These are phyloP conservation scores for Acronicta psi DNA, from an alignment of 2,888 invertebrate species.

Conservation along the genomic window DNA sequence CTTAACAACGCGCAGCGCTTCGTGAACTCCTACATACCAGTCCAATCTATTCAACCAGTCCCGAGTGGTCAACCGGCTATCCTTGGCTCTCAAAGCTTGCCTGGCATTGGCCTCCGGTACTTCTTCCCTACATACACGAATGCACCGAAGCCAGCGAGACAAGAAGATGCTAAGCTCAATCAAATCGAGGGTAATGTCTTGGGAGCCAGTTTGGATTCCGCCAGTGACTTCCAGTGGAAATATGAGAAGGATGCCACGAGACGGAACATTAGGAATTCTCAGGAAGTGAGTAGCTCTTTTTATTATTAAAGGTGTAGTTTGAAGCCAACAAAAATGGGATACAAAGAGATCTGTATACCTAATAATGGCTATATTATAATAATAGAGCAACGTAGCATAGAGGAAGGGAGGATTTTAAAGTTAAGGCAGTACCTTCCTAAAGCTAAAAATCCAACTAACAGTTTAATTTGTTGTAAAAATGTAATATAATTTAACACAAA, in stretches of 20 bases:
- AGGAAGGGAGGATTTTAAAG: too few species aligned
- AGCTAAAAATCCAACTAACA: too few species aligned
- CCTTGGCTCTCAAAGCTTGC: slow-evolving; percentile 79
- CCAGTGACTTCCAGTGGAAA: slow-evolving; percentile 79
- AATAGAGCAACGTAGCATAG: too few species aligned
- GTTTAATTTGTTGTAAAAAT: too few species aligned
- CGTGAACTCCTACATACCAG: slow-evolving; percentile 79
- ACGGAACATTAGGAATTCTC: slow-evolving; percentile 69
- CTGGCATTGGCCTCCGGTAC: slow-evolving; percentile 81
- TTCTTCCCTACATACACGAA: slow-evolving; percentile 75
- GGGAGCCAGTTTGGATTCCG: slow-evolving; percentile 63
- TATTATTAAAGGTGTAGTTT: background rate
- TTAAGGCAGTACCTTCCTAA: too few species aligned
- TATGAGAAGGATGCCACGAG: slow-evolving; percentile 78
- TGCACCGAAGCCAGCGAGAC: slow-evolving; percentile 63
- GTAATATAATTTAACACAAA: too few species aligned
- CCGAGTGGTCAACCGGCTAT: slow-evolving; percentile 55
- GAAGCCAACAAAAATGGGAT: too few species aligned
- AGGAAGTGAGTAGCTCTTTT: slow-evolving; percentile 69
- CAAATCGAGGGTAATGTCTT: slow-evolving; percentile 75
- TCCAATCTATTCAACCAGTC: slow-evolving; percentile 44
- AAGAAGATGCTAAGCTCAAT: slow-evolving; percentile 79
- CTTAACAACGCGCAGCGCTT: slow-evolving; percentile 80
- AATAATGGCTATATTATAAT: too few species aligned
- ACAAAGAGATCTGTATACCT: too few species aligned